These are phyloP conservation scores for Pachyuromys duprasi DNA, from an alignment of 2,797 vertebrate genomes.

Conservation along the genomic window DNA sequence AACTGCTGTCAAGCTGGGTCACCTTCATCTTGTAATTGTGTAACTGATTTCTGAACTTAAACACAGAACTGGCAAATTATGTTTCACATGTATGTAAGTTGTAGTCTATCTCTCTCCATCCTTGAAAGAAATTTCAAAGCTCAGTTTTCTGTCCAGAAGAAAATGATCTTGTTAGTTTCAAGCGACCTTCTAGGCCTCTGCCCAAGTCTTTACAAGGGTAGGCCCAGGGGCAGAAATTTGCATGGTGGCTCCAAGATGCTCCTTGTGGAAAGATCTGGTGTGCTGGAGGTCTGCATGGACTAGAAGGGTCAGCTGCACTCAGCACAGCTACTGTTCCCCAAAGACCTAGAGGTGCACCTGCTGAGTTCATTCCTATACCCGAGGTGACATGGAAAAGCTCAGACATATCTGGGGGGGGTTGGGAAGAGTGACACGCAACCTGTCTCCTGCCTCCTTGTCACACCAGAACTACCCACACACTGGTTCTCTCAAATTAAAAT, in stretches of 20 bases:
- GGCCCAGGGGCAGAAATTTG: not conserved
- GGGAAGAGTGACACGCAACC: not conserved
- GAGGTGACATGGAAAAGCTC: not conserved
- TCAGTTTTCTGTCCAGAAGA: constrained; percentile 29
- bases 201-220: not conserved
- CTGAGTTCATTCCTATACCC: not conserved
- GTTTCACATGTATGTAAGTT: constrained; percentile 32
- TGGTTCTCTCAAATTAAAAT: constrained; percentile 59
- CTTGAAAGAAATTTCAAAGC: constrained; percentile 35
- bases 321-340: not conserved
- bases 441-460: not conserved
- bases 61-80: constrained; percentile 56
- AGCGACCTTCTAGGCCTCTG: not conserved
- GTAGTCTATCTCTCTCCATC: not conserved
- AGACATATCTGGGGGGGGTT: not conserved
- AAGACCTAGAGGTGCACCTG: not conserved
- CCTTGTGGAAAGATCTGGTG: not conserved
- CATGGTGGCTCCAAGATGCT: not conserved
- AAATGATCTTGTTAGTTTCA: not conserved
- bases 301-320: not conserved
- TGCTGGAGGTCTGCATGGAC: not conserved
- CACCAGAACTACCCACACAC: constrained; percentile 37
- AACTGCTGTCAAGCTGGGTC: constrained; percentile 67
- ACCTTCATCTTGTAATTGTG: constrained; percentile 65
- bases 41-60: constrained; percentile 67